Evolutionary conservation across 2,797 vertebrate genomes (phyloP).

Genomic region (Acanthurus tractus): DNA sequence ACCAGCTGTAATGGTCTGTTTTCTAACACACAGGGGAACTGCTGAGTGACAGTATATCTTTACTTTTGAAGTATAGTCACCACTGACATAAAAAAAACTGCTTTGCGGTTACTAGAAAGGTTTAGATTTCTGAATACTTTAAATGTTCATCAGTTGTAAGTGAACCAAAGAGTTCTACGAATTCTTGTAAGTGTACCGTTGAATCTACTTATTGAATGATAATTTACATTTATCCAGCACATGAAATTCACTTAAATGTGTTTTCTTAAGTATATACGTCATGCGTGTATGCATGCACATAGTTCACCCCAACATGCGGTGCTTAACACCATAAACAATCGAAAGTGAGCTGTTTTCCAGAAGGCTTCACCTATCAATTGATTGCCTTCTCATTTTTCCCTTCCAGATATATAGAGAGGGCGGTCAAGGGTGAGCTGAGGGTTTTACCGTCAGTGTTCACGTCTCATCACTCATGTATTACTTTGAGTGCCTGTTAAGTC

Average conservation of each 20-base stretch:
- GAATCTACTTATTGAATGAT: background rate
- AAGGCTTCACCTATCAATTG: conserved; percentile 42
- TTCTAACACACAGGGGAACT: background rate
- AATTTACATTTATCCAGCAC: background rate
- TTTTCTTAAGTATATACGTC: background rate
- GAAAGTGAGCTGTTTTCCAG: conserved; percentile 41
- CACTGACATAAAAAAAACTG: background rate
- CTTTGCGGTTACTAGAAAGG: background rate
- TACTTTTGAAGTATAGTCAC: background rate
- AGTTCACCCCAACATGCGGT: background rate
- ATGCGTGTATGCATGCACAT: background rate
- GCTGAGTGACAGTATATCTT: background rate
- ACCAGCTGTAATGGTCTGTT: background rate
- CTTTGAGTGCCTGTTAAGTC: conserved; percentile 13
- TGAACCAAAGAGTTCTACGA: background rate
- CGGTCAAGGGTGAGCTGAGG: conserved; percentile 26
- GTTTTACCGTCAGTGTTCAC: conserved; percentile 37
- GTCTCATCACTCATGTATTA: conserved; percentile 45
- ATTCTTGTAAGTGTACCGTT: background rate
- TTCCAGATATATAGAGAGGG: conserved; percentile 53
- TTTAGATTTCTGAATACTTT: background rate
- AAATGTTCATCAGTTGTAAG: background rate
- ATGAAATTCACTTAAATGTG: background rate
- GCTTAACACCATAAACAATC: conserved; percentile 8
- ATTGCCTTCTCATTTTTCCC: conserved; percentile 60